Conservation (phyloP, 2,888 invertebrate genomes). For the Calliopum simillimum region DNA sequence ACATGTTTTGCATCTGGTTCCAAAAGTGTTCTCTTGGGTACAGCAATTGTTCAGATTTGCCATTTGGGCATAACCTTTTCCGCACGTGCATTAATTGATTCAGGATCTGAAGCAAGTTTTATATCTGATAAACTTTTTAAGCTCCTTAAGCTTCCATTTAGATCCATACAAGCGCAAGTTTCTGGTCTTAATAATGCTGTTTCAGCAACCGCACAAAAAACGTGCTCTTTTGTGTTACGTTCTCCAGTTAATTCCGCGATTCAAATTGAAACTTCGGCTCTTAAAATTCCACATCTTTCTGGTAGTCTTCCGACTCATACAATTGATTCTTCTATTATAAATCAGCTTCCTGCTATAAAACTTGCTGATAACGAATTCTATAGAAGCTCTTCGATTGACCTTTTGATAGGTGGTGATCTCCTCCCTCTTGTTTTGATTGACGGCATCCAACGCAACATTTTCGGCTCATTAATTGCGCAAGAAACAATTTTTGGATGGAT, state of each 20-base stretch:
- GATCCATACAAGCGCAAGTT: slow-evolving; percentile 12
- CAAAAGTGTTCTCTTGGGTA: slow-evolving; percentile 29
- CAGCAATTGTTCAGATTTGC: slow-evolving; percentile 28
- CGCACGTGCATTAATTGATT: slow-evolving; percentile 37
- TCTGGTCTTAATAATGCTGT: too few species aligned
- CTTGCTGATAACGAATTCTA: not conserved
- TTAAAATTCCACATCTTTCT: too few species aligned
- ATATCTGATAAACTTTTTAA: slow-evolving; percentile 32
- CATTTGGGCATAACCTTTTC: slow-evolving; percentile 1
- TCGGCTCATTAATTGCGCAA: slow-evolving; percentile 8
- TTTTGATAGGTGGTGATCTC: not conserved
- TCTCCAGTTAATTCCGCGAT: slow-evolving; percentile 8
- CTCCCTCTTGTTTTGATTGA: too few species aligned
- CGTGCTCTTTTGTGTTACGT: slow-evolving; percentile 16
- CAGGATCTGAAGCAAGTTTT: slow-evolving; percentile 39
- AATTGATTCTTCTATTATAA: too few species aligned
- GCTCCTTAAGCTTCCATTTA: slow-evolving; percentile 21
- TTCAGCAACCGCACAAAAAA: slow-evolving; percentile 2
- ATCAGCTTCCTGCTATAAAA: not conserved
- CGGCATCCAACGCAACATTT: not conserved
- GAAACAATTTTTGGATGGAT: slow-evolving; percentile 9
- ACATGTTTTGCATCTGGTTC: slow-evolving; percentile 12
- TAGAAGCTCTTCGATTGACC: not conserved
- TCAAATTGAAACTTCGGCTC: slow-evolving; percentile 5
- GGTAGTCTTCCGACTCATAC: too few species aligned